Conservation (phyloP, 1,140 invertebrate species). For the Trypoxylus dichotomus region DNA sequence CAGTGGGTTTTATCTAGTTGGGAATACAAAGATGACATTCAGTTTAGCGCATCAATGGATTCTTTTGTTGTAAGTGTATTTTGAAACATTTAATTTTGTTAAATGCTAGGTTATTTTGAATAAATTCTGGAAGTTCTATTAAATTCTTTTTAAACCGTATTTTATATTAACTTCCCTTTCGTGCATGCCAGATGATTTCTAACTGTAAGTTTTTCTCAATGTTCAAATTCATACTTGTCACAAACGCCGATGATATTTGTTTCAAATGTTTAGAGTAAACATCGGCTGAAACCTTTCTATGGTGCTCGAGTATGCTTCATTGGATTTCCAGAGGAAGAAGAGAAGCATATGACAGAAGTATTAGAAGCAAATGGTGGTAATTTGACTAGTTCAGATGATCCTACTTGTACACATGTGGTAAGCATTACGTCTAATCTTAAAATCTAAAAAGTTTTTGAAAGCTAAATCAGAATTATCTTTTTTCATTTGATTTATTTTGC, state of each 20-base stretch:
- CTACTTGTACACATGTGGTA: conserved; percentile 88
- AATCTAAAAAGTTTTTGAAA: background rate
- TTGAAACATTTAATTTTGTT: too few species aligned
- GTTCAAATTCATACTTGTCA: background rate
- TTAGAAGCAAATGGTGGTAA: conserved; percentile 83
- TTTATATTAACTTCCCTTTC: background rate
- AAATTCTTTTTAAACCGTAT: background rate
- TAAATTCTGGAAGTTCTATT: too few species aligned
- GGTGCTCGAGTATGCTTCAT: conserved; percentile 84
- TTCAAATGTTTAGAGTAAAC: conserved; percentile 57
- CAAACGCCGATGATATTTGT: background rate
- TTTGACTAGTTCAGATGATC: conserved; percentile 72
- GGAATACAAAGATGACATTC: conserved; percentile 69
- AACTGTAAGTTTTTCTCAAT: background rate
- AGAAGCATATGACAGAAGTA: conserved; percentile 88
- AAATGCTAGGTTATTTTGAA: too few species aligned
- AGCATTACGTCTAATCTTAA: conserved; percentile 52
- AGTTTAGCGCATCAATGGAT: conserved; percentile 68
- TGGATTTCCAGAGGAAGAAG: conserved; percentile 86
- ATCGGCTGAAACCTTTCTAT: conserved; percentile 85
- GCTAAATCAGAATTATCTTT: background rate
- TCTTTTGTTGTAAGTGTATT: conserved; percentile 66
- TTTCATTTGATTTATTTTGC: too few species aligned
- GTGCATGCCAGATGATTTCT: background rate
- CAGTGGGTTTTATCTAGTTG: conserved; percentile 88